These are phyloP conservation scores for Hypomecis atomaria DNA, from an alignment of 2,888 invertebrate genomes.

Conservation along the genomic window DNA sequence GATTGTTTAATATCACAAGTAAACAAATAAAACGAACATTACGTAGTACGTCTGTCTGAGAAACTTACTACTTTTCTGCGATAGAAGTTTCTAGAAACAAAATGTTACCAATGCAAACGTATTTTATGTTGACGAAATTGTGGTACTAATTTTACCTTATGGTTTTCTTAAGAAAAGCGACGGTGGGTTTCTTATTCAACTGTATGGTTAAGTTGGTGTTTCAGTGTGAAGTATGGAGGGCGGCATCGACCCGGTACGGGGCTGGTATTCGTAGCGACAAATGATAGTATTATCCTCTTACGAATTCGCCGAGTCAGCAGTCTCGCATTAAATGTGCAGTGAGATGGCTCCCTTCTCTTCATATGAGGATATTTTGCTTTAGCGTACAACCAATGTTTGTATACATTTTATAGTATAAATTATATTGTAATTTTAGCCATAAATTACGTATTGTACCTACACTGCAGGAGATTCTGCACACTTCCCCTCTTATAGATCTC, in stretches of 20 bases:
- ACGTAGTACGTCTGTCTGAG: background rate
- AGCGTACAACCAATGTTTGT: background rate
- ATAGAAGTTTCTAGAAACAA: background rate
- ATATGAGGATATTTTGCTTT: background rate
- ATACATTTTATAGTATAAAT: too few relatives aligned
- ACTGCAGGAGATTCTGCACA: too few relatives aligned
- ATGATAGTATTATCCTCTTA: conserved; percentile 17
- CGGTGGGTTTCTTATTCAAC: background rate
- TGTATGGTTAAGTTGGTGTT: background rate
- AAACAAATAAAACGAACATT: conserved; percentile 16
- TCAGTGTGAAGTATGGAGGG: conserved; percentile 4
- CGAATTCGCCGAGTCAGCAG: conserved; percentile 11
- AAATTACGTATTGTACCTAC: too few relatives aligned
- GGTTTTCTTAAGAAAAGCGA: background rate
- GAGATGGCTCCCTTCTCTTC: background rate
- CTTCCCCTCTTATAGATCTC: too few relatives aligned
- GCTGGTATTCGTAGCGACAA: conserved; percentile 11
- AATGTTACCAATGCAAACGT: background rate
- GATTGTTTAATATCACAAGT: conserved; percentile 5
- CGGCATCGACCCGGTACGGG: conserved; percentile 17
- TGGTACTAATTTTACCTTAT: background rate
- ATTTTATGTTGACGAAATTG: background rate
- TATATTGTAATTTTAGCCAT: too few relatives aligned
- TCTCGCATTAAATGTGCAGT: conserved; percentile 10
- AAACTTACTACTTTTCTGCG: too few relatives aligned